These are phyloP conservation scores for Metacarcinus magister DNA, from an alignment of 2,888 invertebrate genomes.

Conservation along the genomic window DNA sequence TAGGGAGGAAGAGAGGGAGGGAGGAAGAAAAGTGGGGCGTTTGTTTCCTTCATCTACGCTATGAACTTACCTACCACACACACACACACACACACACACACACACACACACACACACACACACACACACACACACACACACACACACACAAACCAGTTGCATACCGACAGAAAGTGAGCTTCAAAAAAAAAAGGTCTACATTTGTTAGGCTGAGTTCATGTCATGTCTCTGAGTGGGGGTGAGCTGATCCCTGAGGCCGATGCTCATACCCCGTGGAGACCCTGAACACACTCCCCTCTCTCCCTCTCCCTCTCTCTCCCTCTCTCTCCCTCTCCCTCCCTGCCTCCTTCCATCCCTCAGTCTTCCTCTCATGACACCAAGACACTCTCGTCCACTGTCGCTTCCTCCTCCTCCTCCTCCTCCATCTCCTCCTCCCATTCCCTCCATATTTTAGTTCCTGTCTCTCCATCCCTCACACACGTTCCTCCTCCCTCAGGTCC, in stretches of 20 bases:
- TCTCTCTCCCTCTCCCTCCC: background rate
- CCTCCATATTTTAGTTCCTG: constrained; percentile 39
- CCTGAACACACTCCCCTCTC: background rate
- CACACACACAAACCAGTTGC: background rate
- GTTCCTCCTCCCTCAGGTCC: background rate
- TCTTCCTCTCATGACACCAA: background rate
- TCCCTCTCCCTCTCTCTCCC: background rate
- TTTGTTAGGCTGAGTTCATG: background rate
- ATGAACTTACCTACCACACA: too few species aligned
- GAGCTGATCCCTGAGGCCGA: constrained; percentile 27
- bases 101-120: too few species aligned
- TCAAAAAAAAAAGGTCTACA: background rate
- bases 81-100: too few species aligned
- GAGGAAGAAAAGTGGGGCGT: background rate
- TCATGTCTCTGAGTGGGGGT: constrained; percentile 33
- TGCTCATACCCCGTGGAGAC: constrained; percentile 1
- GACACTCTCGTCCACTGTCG: background rate
- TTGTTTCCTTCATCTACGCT: background rate
- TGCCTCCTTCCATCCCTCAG: background rate
- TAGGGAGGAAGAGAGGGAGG: background rate
- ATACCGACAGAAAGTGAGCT: background rate
- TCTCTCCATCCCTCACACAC: constrained; percentile 48
- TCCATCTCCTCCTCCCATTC: background rate
- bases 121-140: too few species aligned
- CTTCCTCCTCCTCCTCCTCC: background rate